Percentiles rank a stretch among this genome's conserved stretches.
These are phyloP conservation scores for Cenopis cana DNA, from an alignment of 2,888 invertebrate species.

Conservation along the genomic window DNA sequence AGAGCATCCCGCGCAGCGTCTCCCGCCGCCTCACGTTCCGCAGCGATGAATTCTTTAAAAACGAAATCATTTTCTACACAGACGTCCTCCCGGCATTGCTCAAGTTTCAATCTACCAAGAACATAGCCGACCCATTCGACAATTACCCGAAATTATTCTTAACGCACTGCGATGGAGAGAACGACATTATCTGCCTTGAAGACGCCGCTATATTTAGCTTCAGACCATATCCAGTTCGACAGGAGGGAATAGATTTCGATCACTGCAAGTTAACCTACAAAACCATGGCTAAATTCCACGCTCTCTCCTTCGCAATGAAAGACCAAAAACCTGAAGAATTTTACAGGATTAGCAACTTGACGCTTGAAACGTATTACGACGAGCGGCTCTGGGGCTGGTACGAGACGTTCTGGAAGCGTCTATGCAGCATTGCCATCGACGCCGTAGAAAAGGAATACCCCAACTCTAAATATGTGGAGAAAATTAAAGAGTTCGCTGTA, in stretches of 20 bases:
- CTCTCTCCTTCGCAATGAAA: slow-evolving; percentile 84
- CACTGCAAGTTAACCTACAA: slow-evolving; percentile 81
- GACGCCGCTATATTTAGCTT: slow-evolving; percentile 80
- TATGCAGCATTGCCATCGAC: slow-evolving; percentile 84
- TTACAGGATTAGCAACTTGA: slow-evolving; percentile 62
- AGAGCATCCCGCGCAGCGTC: slow-evolving; percentile 87
- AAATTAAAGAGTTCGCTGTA: slow-evolving; percentile 81
- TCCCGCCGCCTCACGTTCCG: slow-evolving; percentile 87
- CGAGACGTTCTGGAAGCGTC: slow-evolving; percentile 76
- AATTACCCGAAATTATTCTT: slow-evolving; percentile 80
- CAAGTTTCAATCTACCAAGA: slow-evolving; percentile 71
- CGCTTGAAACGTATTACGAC: slow-evolving; percentile 86
- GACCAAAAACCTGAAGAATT: slow-evolving; percentile 83
- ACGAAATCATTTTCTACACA: slow-evolving; percentile 88
- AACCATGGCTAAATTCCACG: slow-evolving; percentile 85
- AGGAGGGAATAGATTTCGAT: slow-evolving; percentile 79
- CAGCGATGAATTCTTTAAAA: slow-evolving; percentile 88
- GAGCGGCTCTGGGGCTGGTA: slow-evolving; percentile 85
- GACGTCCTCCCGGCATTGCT: slow-evolving; percentile 77
- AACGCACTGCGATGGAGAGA: slow-evolving; percentile 76
- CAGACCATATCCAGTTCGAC: slow-evolving; percentile 69
- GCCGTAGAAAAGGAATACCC: slow-evolving; percentile 88
- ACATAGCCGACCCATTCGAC: slow-evolving; percentile 76
- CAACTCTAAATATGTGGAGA: slow-evolving; percentile 82
- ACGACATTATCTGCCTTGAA: slow-evolving; percentile 85